These are phyloP conservation scores for Phylloscopus trochiloides DNA, from an alignment of 2,113 vertebrate species.

Conservation along the genomic window DNA sequence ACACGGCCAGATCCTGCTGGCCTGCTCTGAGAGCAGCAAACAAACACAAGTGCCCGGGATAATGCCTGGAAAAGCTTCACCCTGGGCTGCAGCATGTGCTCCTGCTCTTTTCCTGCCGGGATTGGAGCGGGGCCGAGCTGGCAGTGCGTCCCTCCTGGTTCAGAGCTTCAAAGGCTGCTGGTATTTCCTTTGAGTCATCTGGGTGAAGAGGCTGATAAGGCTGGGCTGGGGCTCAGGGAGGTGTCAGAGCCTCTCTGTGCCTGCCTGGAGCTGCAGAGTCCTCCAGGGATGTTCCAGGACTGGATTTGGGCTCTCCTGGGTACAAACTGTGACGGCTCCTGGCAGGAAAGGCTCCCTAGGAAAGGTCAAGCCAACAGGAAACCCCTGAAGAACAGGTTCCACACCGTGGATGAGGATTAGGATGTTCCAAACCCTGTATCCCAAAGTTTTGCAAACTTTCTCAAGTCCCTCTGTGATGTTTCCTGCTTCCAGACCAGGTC, in stretches of 20 bases:
- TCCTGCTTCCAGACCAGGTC: background rate
- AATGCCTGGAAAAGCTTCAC: background rate
- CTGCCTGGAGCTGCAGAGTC: background rate
- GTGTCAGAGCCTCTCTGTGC: background rate
- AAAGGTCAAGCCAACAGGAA: background rate
- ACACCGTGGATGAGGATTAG: background rate
- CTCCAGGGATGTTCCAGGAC: background rate
- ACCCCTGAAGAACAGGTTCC: background rate
- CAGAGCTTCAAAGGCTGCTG: background rate
- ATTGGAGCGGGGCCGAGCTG: background rate
- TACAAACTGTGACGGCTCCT: background rate
- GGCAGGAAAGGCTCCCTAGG: background rate
- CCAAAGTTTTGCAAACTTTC: background rate
- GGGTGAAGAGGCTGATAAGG: slow-evolving; percentile 4
- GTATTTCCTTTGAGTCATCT: slow-evolving; percentile 30
- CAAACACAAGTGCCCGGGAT: background rate
- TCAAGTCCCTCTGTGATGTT: background rate
- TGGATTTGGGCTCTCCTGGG: background rate
- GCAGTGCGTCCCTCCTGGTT: background rate
- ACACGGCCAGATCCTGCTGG: background rate
- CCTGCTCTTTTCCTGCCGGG: background rate
- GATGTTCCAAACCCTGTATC: background rate
- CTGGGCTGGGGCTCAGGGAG: background rate
- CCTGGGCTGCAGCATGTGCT: background rate
- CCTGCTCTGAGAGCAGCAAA: background rate